A percentile compares a stretch with the other conserved stretches of the same genome.
Conservation (phyloP, 2,888 invertebrate genomes). For the Luffia ferchaultella region DNA sequence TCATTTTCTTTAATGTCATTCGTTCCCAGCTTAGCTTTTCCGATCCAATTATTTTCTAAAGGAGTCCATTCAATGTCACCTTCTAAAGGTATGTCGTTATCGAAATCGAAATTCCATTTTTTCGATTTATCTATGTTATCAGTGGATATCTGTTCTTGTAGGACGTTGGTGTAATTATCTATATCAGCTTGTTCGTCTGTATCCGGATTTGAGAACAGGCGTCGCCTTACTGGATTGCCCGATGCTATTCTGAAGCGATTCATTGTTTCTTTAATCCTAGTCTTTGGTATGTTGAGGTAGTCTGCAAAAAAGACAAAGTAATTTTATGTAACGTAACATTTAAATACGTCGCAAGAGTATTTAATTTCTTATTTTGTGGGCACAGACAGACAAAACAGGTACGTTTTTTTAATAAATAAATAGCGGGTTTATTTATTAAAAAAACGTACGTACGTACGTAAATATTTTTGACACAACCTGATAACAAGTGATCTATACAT, state of each 20-base stretch:
- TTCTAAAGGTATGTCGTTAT: background rate
- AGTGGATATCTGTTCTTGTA: background rate
- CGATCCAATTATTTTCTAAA: background rate
- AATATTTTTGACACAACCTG: too few relatives aligned
- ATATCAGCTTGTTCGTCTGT: slow-evolving; percentile 28
- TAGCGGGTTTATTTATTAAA: too few relatives aligned
- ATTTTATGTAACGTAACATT: too few relatives aligned
- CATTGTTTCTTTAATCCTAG: background rate
- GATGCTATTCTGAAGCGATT: slow-evolving; percentile 21
- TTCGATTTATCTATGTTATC: background rate
- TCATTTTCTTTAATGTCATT: background rate
- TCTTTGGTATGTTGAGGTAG: background rate
- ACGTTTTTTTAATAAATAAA: too few relatives aligned
- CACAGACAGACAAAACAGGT: too few relatives aligned
- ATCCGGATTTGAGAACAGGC: slow-evolving; percentile 15
- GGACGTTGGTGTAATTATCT: slow-evolving; percentile 9
- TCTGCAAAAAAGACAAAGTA: background rate
- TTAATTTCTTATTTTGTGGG: too few relatives aligned
- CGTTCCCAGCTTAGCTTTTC: background rate
- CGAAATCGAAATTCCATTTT: background rate
- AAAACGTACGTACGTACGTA: too few relatives aligned
- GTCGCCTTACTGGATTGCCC: slow-evolving; percentile 35
- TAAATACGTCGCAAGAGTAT: too few relatives aligned
- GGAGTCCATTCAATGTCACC: background rate
- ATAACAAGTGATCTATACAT: too few relatives aligned